Evolutionary conservation across 2,888 invertebrate genomes (phyloP), one percentile per base, ranked within the genome.

Genomic region (Pocota personata): DNA sequence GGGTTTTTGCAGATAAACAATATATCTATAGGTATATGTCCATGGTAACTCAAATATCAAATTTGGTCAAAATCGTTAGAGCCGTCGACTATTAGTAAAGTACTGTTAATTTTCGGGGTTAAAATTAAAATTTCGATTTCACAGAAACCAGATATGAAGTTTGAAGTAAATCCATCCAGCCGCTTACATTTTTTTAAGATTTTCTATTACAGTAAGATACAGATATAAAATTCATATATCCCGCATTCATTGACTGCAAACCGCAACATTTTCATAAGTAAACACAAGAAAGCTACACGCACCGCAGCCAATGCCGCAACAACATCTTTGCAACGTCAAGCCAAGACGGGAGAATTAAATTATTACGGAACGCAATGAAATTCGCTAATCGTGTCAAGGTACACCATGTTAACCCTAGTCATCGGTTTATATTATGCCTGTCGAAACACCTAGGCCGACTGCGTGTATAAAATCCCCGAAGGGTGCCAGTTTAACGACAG

Each of bases 321-420:
- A 46, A 52, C 57, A 46, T 32, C 14, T n/a, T n/a, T 16, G 43
- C 43, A 55, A 62, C 62, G 67, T 48, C 79, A 75, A 69, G 69
- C 32, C 48, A 19, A 48, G 57, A 55, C 48, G 62, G 71, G 75
- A 72, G 80, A 82, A 86, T 86, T 86, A 82, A 86, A 86, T 86
- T 86, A 86, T 86, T 82, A 82, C 67, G 37, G 32, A 86, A 67
- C 82, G 76, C 82, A 84, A 60, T 86, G 79, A 86, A 86, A 75
- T 79, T 86, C 87, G 87, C 88, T 88, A 89, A 89, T 88, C 82
- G 87, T 87, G 82, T 88, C 88, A 89, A 88, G 87, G 88, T 88
- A 88, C 89, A 88, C 88, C 87, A 88, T 88, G 87, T 88, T 89
- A 86, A 88, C 87, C 62, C 72, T 72, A 82, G 76, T 86, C 86